Evolutionary conservation across 2,888 invertebrate species (phyloP).

Genomic region (Meiosimyza decipiens): DNA sequence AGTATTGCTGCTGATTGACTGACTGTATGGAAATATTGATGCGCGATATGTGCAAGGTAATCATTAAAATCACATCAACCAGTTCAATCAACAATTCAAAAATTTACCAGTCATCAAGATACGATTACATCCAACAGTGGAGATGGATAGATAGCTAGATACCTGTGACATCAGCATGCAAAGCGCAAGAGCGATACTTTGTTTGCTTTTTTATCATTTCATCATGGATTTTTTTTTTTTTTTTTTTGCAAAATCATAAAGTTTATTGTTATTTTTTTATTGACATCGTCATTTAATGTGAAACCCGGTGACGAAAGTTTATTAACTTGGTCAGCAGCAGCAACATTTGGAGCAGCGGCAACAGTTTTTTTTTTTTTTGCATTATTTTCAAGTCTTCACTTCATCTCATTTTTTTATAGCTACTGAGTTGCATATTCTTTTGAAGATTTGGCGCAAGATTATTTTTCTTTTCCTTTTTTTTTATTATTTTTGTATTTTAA

Average conservation of each 20-base stretch:
- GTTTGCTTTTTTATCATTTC: no score
- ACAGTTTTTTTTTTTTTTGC: no score
- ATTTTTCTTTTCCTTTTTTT: no score
- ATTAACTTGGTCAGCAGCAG: conserved; percentile 2
- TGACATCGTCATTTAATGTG: background rate
- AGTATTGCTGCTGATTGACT: background rate
- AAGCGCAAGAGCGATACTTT: background rate
- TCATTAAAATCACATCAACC: conserved; percentile 40
- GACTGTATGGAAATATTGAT: no score
- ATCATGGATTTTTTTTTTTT: background rate
- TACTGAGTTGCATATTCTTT: no score
- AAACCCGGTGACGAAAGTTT: conserved; percentile 1
- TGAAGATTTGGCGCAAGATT: no score
- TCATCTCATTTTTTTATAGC: no score
- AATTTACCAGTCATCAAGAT: conserved; percentile 14
- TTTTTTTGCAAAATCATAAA: conserved; percentile 12
- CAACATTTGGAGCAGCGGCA: background rate
- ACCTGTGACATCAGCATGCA: background rate
- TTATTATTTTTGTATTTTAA: no score
- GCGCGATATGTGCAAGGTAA: conserved; percentile 35
- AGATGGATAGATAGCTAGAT: background rate
- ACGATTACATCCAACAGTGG: conserved; percentile 1
- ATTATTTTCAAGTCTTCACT: no score
- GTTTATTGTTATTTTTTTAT: background rate
- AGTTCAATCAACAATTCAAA: conserved; percentile 5